A percentile compares a stretch with the other conserved stretches of the same genome.
These are phyloP conservation scores for Drosophila siamana DNA, from an alignment of 2,888 invertebrate genomes.

Conservation along the genomic window DNA sequence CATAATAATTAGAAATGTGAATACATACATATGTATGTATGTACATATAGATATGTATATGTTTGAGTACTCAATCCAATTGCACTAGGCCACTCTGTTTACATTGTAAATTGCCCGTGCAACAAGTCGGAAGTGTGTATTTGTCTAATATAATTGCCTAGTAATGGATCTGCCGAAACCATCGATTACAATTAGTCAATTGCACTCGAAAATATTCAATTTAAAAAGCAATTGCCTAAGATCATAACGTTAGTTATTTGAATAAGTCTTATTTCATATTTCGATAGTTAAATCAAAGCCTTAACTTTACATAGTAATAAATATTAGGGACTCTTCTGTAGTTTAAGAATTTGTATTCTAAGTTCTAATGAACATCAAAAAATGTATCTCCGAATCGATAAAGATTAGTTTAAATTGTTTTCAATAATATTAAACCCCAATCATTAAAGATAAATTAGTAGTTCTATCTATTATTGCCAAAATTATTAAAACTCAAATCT, in stretches of 20 bases:
- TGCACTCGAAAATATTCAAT: background rate
- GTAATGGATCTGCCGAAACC: background rate
- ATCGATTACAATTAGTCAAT: background rate
- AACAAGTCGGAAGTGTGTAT: conserved; percentile 35
- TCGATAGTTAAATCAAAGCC: background rate
- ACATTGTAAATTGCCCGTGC: conserved; percentile 35
- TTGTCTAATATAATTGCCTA: conserved; percentile 16
- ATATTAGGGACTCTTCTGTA: too few species aligned
- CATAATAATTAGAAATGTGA: conserved; percentile 41
- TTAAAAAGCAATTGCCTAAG: background rate
- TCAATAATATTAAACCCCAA: too few species aligned
- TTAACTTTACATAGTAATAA: too few species aligned
- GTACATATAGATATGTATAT: too few species aligned
- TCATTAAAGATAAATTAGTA: too few species aligned
- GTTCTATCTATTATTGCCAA: too few species aligned
- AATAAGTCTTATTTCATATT: background rate
- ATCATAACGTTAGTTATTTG: background rate
- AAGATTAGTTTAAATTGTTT: too few species aligned
- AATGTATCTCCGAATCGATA: too few species aligned
- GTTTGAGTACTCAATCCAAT: background rate
- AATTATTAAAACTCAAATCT: too few species aligned
- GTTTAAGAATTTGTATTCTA: too few species aligned
- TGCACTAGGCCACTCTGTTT: conserved; percentile 25
- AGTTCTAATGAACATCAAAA: too few species aligned
- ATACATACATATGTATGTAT: too few species aligned